phyloP scores from a whole-genome alignment of 2,888 invertebrate genomes.

The Drosophila gaucha region DNA sequence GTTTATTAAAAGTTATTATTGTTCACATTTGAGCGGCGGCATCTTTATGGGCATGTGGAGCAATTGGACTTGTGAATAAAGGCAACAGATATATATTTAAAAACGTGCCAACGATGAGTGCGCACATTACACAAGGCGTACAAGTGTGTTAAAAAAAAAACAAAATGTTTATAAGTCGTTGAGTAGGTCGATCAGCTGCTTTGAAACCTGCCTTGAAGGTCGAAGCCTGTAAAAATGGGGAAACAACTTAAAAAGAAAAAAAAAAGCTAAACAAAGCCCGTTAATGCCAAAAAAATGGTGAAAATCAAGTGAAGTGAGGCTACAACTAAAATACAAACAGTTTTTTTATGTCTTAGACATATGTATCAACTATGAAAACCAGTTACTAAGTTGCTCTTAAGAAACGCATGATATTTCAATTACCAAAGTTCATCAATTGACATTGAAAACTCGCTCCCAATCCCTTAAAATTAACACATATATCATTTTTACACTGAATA shows the following conservation, averaged over 20 bases:
- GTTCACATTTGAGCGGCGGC: conserved; percentile 57
- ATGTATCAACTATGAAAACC: background rate
- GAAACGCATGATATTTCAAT: conserved; percentile 23
- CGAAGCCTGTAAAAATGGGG: conserved; percentile 47
- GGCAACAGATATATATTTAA: conserved; percentile 29
- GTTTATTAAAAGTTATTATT: conserved; percentile 74
- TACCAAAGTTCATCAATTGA: conserved; percentile 24
- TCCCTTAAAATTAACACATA: conserved; percentile 42
- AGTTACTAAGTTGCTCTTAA: background rate
- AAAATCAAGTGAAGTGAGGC: background rate
- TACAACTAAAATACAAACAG: background rate
- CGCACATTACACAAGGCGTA: conserved; percentile 68
- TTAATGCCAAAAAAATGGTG: conserved; percentile 8
- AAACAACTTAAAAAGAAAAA: no score
- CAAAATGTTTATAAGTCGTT: conserved; percentile 51
- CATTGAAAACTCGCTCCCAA: conserved; percentile 34
- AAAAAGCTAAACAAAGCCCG: conserved; percentile 1
- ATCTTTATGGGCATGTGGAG: conserved; percentile 66
- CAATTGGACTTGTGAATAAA: conserved; percentile 52
- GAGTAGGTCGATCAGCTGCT: conserved; percentile 73
- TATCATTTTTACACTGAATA: conserved; percentile 36
- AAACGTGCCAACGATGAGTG: conserved; percentile 73
- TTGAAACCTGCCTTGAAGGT: conserved; percentile 58
- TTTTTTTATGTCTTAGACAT: background rate
- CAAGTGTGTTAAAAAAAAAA: conserved; percentile 35